Base-by-base conservation (phyloP, 1,140 invertebrate genomes). In the Cyclina sinensis region DNA sequence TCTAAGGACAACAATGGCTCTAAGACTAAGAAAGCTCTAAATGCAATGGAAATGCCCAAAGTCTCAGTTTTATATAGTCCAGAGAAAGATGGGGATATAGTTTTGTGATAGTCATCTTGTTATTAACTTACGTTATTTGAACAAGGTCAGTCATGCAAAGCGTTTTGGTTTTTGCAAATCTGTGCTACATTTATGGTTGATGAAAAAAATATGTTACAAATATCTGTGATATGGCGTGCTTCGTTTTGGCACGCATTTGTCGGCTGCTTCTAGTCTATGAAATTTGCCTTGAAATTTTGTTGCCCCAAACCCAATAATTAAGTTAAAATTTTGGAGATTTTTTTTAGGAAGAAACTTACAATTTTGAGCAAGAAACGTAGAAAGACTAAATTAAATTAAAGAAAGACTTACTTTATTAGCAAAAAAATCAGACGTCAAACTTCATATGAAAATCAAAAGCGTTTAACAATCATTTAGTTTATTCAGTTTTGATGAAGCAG, bases 21-120 rank as follows among this genome's bases (percentile, higher is more conserved):
- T 1, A 82, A 86, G 35, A 74, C 65, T 1, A 37, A 39, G 27
- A 88, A 88, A 46, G 79, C 39, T 27, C 21, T 37, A 32, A 83
- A 78, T 24, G 80, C 80, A 21, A 70, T 88, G 54, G 79, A 81
- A 24, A 76, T 88, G 86, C 86, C 86, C 5, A 88, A 88, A 62
- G 86, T 88, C 9, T 74, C 86, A 27, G 54, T 59, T 0, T 88
- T 88, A 46, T 88, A 88, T 46, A 73, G 79, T 35, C 86, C 79
- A 0, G 80, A 82, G 7, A 88, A 81, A 51, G 86, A 88, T 39
- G 37, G 32, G 7, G 86, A 88, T 62, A 62, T 88, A 30, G 79
- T 82, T 51, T 88, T 88, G 70, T 88, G 86, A 88, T 65, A 76
- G 11, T 39, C 21, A 18, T 16, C 7, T 70, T 70, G 32, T 70